These are phyloP conservation scores for Nemapogon koenigi DNA, from an alignment of 2,888 invertebrate species.

Conservation along the genomic window DNA sequence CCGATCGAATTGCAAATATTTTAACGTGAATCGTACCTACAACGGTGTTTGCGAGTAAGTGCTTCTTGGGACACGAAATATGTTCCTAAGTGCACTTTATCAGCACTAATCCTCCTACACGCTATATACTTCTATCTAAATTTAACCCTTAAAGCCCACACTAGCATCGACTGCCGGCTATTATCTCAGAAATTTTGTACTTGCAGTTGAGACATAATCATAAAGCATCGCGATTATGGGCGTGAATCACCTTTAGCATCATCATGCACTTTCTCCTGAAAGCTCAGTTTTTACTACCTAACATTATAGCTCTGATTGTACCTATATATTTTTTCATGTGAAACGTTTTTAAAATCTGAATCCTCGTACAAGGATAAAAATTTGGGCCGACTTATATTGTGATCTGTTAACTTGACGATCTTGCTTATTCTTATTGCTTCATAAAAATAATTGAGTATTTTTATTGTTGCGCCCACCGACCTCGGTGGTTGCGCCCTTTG, in stretches of 20 bases:
- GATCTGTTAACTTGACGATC: too few relatives aligned
- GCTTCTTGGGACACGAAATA: conserved; percentile 8
- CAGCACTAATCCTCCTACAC: conserved; percentile 18
- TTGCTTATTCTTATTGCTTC: too few relatives aligned
- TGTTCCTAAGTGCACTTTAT: conserved; percentile 18
- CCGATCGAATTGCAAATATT: conserved; percentile 6
- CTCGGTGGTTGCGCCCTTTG: too few relatives aligned
- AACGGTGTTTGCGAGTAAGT: neutral
- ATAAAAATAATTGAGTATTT: too few relatives aligned
- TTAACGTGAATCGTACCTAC: neutral
- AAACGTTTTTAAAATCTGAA: too few relatives aligned
- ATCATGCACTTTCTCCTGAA: conserved; percentile 4
- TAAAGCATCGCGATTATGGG: conserved; percentile 23
- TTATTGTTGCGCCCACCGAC: too few relatives aligned
- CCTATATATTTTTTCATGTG: too few relatives aligned
- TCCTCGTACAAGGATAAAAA: too few relatives aligned
- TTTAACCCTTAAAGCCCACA: conserved; percentile 9
- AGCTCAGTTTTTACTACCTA: too few relatives aligned
- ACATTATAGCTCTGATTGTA: too few relatives aligned
- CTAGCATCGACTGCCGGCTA: neutral
- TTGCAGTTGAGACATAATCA: conserved; percentile 22
- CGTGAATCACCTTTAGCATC: conserved; percentile 21
- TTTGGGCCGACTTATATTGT: too few relatives aligned
- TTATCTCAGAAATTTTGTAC: conserved; percentile 8
- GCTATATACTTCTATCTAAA: conserved; percentile 6